Evolutionary conservation across 2,113 vertebrate species (phyloP).

Genomic region (Todiramphus chloris): DNA sequence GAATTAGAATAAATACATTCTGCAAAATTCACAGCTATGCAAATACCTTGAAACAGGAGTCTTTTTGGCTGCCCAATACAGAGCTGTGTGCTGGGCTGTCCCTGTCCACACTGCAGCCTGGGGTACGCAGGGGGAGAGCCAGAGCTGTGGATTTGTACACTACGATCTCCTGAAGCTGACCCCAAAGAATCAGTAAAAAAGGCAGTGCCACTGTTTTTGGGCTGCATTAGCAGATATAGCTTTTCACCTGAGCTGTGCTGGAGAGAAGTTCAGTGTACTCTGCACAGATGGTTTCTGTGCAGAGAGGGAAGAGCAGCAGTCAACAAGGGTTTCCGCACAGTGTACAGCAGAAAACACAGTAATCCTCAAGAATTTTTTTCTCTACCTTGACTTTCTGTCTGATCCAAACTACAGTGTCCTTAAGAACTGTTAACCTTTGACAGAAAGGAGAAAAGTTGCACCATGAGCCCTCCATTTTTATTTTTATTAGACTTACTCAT

Average conservation of each 20-base stretch:
- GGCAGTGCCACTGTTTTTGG: background rate
- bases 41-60: background rate
- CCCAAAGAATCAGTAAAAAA: background rate
- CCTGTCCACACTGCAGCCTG: background rate
- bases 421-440: background rate
- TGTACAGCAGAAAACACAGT: background rate
- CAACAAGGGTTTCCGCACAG: background rate
- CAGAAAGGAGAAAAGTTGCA: background rate
- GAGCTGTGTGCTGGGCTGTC: background rate
- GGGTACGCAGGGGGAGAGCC: background rate
- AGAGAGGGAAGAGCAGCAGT: background rate
- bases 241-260: background rate
- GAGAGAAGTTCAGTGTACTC: background rate
- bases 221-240: background rate
- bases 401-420: background rate
- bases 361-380: background rate
- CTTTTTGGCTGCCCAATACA: background rate
- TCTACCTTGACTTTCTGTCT: background rate
- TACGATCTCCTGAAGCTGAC: background rate
- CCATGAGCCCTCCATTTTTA: background rate
- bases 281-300: background rate
- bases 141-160: fast-evolving
- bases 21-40: background rate
- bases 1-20: background rate
- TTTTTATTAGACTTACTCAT: background rate